Conservation (phyloP, 2,797 vertebrate genomes). For the Pangasius macronema region DNA sequence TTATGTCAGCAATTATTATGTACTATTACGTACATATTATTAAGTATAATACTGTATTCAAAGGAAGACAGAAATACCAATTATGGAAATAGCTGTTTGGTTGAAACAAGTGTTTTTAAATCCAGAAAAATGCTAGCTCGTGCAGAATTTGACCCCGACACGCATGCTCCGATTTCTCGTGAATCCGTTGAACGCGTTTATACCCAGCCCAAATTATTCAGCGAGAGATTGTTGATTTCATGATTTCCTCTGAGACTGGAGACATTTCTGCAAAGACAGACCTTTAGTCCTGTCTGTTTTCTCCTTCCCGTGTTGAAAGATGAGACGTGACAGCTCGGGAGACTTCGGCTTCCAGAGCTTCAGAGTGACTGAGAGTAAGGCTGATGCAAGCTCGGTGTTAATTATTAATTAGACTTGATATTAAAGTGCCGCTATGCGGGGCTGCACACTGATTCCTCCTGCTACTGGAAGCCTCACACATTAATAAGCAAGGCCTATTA, state of each 20-base stretch:
- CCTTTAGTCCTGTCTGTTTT: conserved; percentile 3
- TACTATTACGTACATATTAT: background rate
- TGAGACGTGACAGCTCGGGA: conserved; percentile 39
- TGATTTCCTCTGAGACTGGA: background rate
- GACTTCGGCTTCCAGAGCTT: conserved; percentile 48
- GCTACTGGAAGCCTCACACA: conserved; percentile 59
- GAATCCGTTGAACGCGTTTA: background rate
- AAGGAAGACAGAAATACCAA: background rate
- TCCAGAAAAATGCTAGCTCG: background rate
- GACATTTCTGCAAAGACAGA: background rate
- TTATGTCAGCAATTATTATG: background rate
- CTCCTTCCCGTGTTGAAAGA: conserved; percentile 30
- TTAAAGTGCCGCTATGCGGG: conserved; percentile 65
- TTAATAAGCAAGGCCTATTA: conserved; percentile 72
- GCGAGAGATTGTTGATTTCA: background rate
- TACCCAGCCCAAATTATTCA: background rate
- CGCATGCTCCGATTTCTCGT: background rate
- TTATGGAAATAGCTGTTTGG: background rate
- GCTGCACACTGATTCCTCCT: conserved; percentile 37
- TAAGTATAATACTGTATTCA: background rate
- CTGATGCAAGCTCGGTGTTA: conserved; percentile 67
- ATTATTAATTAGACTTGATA: conserved; percentile 73
- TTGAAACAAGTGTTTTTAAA: background rate
- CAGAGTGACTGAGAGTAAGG: conserved; percentile 51
- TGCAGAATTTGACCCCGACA: background rate